These are phyloP conservation scores for Creontiades dilutus DNA, from an alignment of 2,888 invertebrate species.

Conservation along the genomic window DNA sequence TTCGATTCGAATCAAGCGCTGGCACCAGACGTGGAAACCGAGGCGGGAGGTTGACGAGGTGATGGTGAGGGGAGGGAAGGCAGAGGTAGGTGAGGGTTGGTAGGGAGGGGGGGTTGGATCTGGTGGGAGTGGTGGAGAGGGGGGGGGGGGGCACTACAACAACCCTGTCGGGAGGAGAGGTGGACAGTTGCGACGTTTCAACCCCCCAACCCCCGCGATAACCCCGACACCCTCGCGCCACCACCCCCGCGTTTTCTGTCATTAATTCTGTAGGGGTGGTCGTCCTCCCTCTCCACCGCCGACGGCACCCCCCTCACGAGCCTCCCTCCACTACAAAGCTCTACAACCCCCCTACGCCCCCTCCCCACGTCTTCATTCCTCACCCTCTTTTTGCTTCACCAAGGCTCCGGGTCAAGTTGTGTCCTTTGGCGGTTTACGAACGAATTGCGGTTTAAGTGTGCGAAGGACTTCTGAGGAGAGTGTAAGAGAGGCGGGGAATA, in stretches of 20 bases:
- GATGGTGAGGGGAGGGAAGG: too few relatives aligned
- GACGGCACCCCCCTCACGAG: background rate
- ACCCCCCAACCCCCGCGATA: background rate
- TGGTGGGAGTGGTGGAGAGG: too few relatives aligned
- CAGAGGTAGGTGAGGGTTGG: background rate
- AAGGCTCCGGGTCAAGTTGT: background rate
- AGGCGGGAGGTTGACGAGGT: background rate
- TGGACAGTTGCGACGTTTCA: constrained; percentile 37
- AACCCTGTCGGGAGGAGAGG: background rate
- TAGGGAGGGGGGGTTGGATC: background rate
- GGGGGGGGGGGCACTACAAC: background rate
- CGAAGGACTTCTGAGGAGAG: too few relatives aligned
- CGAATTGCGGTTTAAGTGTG: too few relatives aligned
- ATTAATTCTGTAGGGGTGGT: constrained; percentile 26
- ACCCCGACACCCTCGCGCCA: background rate
- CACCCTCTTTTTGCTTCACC: background rate
- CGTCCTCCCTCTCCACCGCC: background rate
- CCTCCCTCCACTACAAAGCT: background rate
- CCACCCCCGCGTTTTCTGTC: background rate
- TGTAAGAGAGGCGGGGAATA: too few relatives aligned
- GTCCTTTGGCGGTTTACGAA: background rate
- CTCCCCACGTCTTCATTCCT: background rate
- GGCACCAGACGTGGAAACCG: background rate
- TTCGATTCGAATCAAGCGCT: too few relatives aligned
- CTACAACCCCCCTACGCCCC: background rate